Conservation (phyloP, 1,140 invertebrate species). For the Mya arenaria region DNA sequence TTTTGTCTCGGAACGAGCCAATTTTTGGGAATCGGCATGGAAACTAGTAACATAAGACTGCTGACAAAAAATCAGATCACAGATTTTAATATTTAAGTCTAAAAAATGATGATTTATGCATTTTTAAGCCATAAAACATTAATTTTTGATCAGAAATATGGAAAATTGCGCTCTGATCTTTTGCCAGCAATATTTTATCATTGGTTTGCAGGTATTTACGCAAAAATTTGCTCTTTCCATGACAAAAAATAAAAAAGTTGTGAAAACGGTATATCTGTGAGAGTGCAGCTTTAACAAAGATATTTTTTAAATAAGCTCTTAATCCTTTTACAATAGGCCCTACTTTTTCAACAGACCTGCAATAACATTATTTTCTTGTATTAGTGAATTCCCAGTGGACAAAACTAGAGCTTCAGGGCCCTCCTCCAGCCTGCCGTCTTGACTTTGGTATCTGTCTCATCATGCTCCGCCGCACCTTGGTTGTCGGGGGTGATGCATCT, state of each 20-base stretch:
- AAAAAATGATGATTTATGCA: too few relatives aligned
- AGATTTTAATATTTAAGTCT: too few relatives aligned
- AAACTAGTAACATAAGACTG: too few relatives aligned
- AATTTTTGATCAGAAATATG: too few relatives aligned
- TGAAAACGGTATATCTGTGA: neutral
- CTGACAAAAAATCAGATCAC: too few relatives aligned
- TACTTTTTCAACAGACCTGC: neutral
- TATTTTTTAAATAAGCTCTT: neutral
- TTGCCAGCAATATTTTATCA: neutral
- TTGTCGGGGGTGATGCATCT: conserved; percentile 15
- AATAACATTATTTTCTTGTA: conserved; percentile 9
- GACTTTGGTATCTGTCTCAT: conserved; percentile 79
- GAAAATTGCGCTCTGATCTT: neutral
- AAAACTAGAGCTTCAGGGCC: conserved; percentile 75
- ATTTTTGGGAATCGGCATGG: too few relatives aligned
- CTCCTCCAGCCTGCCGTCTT: conserved; percentile 76
- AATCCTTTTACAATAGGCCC: neutral
- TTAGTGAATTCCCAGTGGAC: conserved; percentile 74
- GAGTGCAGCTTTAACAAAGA: neutral
- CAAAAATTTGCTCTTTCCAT: neutral
- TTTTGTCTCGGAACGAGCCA: too few relatives aligned
- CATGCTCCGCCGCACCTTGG: conserved; percentile 57
- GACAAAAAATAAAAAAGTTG: neutral
- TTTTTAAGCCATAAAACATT: too few relatives aligned
- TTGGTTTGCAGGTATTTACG: neutral